phyloP scores from a whole-genome alignment of 2,113 vertebrate genomes.

The Potamarius usumacintae region DNA sequence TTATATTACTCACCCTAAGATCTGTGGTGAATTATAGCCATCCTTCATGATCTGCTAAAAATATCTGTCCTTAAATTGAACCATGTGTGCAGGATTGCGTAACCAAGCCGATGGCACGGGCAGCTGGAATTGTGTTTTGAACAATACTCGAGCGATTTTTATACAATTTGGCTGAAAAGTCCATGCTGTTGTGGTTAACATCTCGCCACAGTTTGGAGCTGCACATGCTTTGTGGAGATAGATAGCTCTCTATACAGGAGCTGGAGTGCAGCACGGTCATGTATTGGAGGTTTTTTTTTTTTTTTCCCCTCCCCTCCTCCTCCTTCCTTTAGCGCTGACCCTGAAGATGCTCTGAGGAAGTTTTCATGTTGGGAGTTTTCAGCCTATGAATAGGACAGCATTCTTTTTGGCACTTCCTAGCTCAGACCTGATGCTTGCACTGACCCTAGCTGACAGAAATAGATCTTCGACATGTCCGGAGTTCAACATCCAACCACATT shows the following conservation, averaged over 20 bases:
- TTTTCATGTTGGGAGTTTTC: constrained; percentile 17
- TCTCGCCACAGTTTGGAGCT: not conserved
- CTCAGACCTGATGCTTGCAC: constrained; percentile 16
- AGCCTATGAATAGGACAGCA: constrained; percentile 51
- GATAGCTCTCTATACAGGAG: not conserved
- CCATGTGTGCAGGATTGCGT: constrained; percentile 68
- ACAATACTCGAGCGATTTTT: constrained; percentile 33
- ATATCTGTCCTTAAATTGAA: constrained; percentile 70
- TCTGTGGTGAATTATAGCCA: constrained; percentile 51
- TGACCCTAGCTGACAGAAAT: constrained; percentile 37
- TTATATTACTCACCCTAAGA: constrained; percentile 46
- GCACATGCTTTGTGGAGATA: not conserved
- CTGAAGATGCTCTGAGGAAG: constrained; percentile 57
- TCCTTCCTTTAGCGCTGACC: constrained; percentile 39
- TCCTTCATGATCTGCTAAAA: constrained; percentile 66
- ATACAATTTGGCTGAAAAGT: constrained; percentile 15
- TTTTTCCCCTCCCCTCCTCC: too few relatives aligned
- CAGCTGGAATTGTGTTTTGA: constrained; percentile 33
- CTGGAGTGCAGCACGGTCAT: not conserved
- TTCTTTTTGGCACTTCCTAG: constrained; percentile 52
- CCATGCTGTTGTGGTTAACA: constrained; percentile 1
- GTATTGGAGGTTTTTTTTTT: too few relatives aligned
- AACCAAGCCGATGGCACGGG: constrained; percentile 53
- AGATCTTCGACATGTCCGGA: constrained; percentile 31
- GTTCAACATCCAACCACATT: constrained; percentile 44